Evolutionary conservation across 2,888 invertebrate genomes (phyloP).

Genomic region (Zele albiditarsus): DNA sequence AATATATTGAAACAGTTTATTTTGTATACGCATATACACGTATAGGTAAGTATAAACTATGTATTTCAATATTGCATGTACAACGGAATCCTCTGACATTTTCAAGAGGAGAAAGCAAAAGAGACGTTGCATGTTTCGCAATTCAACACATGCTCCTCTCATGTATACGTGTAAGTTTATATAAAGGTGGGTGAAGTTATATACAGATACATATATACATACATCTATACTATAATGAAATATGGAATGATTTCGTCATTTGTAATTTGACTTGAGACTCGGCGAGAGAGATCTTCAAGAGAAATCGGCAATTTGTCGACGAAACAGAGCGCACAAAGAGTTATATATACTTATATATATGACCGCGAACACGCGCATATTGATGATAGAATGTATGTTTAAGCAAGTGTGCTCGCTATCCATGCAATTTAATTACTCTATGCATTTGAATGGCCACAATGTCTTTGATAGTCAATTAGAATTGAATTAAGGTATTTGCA

Average conservation of each 20-base stretch:
- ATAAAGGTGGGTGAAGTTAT: neutral
- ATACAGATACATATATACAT: conserved; percentile 7
- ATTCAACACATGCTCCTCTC: conserved; percentile 4
- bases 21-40: neutral
- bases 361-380: neutral
- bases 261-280: neutral
- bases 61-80: conserved; percentile 14
- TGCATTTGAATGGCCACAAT: too few species aligned
- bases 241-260: conserved; percentile 16
- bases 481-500: too few species aligned
- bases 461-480: too few species aligned
- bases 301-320: conserved; percentile 17
- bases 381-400: too few species aligned
- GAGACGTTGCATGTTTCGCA: conserved; percentile 44
- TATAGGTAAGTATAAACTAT: neutral
- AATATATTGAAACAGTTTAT: too few species aligned
- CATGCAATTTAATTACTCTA: too few species aligned
- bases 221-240: neutral
- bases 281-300: neutral
- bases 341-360: neutral
- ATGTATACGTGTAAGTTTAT: conserved; percentile 19
- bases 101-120: conserved; percentile 70
- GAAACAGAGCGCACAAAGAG: conserved; percentile 19
- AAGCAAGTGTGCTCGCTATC: too few species aligned
- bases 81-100: conserved; percentile 68